Conservation (phyloP, 2,888 invertebrate genomes). For the Steinernema carpocapsae region DNA sequence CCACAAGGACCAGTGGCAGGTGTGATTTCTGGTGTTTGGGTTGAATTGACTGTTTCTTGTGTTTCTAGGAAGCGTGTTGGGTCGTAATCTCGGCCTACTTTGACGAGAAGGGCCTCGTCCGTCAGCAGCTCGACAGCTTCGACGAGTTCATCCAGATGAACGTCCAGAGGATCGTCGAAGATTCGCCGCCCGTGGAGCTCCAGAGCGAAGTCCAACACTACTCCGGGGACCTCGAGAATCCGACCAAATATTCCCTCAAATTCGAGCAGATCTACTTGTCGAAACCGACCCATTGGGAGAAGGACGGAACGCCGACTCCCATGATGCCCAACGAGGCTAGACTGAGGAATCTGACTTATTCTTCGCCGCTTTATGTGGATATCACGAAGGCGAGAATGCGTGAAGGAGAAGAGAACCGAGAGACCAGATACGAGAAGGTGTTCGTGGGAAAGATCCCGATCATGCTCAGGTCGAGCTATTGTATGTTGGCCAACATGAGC, state of each 20-base stretch:
- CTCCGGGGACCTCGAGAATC: conserved; percentile 72
- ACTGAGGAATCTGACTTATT: conserved; percentile 84
- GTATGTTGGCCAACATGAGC: conserved; percentile 87
- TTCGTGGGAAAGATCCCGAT: conserved; percentile 92
- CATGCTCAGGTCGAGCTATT: conserved; percentile 93
- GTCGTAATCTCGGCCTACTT: conserved; percentile 99
- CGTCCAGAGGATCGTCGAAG: conserved; percentile 98
- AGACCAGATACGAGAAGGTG: conserved; percentile 77
- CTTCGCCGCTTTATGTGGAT: conserved; percentile 97
- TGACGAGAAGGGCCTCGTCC: conserved; percentile 97
- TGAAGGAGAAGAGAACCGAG: conserved; percentile 84
- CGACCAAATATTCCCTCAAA: conserved; percentile 86
- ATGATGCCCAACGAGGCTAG: conserved; percentile 99
- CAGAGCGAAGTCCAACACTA: conserved; percentile 94
- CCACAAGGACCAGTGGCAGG: conserved; percentile 3
- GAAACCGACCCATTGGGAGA: conserved; percentile 99
- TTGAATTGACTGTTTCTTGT: background rate
- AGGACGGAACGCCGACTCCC: conserved; percentile 96
- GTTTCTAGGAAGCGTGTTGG: conserved; percentile 92
- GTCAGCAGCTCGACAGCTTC: conserved; percentile 98
- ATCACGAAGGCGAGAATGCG: conserved; percentile 82
- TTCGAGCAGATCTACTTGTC: conserved; percentile 99
- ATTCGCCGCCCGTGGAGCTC: conserved; percentile 95
- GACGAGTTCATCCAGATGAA: conserved; percentile 99
- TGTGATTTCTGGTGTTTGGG: background rate